phyloP scores from a whole-genome alignment of 2,888 invertebrate genomes.

The Allophyes oxyacanthae region DNA sequence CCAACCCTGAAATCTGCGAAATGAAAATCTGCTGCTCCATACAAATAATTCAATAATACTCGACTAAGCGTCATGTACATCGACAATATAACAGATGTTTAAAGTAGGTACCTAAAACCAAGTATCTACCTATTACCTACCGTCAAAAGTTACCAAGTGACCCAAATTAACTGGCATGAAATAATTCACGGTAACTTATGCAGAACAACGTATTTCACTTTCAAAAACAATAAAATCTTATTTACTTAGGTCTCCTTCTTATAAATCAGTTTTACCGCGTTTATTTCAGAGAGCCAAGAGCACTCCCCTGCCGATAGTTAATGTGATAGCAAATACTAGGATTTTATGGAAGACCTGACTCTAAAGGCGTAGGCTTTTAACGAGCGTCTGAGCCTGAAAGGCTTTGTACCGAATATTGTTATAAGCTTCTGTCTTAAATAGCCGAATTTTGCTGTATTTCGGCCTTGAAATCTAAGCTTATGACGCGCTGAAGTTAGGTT shows the following conservation, averaged over 20 bases:
- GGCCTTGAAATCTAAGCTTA: not conserved
- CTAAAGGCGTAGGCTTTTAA: slow-evolving; percentile 5
- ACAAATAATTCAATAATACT: too few relatives aligned
- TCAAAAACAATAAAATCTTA: slow-evolving; percentile 7
- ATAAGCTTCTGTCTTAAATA: slow-evolving; percentile 6
- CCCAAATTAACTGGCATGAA: too few relatives aligned
- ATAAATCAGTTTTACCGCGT: slow-evolving; percentile 13
- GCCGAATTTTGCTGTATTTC: not conserved
- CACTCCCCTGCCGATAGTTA: not conserved
- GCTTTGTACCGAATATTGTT: slow-evolving; percentile 3
- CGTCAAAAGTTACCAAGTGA: too few relatives aligned
- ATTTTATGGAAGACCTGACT: slow-evolving; percentile 6
- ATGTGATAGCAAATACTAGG: slow-evolving; percentile 7
- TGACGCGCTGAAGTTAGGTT: not conserved
- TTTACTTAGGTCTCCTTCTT: slow-evolving; percentile 10
- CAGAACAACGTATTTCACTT: slow-evolving; percentile 5
- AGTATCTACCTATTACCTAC: too few relatives aligned
- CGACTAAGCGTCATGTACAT: too few relatives aligned
- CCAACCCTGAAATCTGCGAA: too few relatives aligned
- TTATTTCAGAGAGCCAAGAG: slow-evolving; percentile 9
- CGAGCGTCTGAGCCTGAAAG: not conserved
- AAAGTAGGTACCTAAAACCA: too few relatives aligned
- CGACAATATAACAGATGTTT: too few relatives aligned
- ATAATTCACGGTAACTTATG: too few relatives aligned
- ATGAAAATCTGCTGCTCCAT: too few relatives aligned